Conservation (phyloP, 2,113 vertebrate genomes). For the Muntiacus reevesi region DNA sequence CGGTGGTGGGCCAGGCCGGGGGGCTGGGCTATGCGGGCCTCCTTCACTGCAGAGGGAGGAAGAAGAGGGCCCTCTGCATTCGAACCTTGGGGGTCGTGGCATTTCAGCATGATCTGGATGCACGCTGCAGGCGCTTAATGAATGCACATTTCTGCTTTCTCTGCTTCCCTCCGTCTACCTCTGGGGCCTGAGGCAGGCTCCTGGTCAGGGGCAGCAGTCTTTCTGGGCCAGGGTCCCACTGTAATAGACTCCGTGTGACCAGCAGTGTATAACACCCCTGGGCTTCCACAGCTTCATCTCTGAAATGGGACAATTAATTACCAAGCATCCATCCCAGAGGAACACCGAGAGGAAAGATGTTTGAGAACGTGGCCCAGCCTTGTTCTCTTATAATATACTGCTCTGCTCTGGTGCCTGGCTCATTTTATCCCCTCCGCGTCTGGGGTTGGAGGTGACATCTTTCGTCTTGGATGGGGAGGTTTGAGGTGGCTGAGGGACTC, state of each 20-base stretch:
- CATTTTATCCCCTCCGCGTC: background rate
- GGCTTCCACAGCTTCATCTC: background rate
- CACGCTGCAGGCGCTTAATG: background rate
- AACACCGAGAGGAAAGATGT: background rate
- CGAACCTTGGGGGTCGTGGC: background rate
- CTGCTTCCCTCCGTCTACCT: background rate
- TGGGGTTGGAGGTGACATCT: background rate
- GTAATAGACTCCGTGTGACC: background rate
- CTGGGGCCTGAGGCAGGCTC: background rate
- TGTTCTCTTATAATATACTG: fast-evolving
- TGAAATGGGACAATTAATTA: background rate
- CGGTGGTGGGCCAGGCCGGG: background rate
- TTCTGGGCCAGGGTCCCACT: background rate
- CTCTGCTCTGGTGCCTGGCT: background rate
- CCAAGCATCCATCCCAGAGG: background rate
- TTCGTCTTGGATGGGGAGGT: background rate
- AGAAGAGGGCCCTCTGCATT: background rate
- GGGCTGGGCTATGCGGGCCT: background rate
- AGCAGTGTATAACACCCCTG: fast-evolving
- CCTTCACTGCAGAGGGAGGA: background rate
- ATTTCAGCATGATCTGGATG: background rate
- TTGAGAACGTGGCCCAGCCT: background rate
- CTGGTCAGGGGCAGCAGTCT: fast-evolving
- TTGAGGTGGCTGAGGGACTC: background rate
- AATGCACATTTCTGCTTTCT: background rate